Evolutionary conservation across 2,888 invertebrate genomes (phyloP).

Genomic region (Encarsia formosa): DNA sequence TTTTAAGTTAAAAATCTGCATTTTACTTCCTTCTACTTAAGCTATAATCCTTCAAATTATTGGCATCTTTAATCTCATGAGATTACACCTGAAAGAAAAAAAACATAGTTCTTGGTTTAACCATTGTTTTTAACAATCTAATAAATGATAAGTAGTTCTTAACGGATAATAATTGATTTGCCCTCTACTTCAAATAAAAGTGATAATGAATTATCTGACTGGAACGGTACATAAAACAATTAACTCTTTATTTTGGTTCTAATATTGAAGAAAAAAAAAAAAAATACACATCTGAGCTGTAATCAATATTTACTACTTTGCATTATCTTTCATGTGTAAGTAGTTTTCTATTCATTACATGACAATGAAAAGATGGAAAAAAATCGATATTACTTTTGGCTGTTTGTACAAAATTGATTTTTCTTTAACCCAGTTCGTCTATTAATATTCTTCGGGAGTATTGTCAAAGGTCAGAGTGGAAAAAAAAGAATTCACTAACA

Average conservation of each 20-base stretch:
- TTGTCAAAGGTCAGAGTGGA: no score
- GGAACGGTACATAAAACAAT: background rate
- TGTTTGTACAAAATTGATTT: conserved; percentile 35
- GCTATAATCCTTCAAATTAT: conserved; percentile 1
- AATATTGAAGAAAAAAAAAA: no score
- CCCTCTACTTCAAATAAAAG: conserved; percentile 3
- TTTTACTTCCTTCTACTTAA: conserved; percentile 4
- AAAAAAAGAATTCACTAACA: no score
- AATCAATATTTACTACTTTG: no score
- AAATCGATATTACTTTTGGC: conserved; percentile 24
- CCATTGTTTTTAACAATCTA: no score
- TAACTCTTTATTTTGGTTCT: no score
- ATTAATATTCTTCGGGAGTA: no score
- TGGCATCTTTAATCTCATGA: conserved; percentile 27
- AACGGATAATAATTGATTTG: conserved; percentile 8
- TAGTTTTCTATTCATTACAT: no score
- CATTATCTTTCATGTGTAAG: no score
- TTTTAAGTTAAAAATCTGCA: background rate
- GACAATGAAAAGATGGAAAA: conserved; percentile 15
- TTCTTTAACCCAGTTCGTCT: conserved; percentile 38
- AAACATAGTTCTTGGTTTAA: no score
- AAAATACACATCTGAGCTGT: no score
- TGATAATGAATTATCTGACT: conserved; percentile 1
- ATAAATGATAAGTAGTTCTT: conserved; percentile 2
- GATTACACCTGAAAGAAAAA: conserved; percentile 26